These are phyloP conservation scores for Sycobia sp. DNA, from an alignment of 1,140 invertebrate species.

Conservation along the genomic window DNA sequence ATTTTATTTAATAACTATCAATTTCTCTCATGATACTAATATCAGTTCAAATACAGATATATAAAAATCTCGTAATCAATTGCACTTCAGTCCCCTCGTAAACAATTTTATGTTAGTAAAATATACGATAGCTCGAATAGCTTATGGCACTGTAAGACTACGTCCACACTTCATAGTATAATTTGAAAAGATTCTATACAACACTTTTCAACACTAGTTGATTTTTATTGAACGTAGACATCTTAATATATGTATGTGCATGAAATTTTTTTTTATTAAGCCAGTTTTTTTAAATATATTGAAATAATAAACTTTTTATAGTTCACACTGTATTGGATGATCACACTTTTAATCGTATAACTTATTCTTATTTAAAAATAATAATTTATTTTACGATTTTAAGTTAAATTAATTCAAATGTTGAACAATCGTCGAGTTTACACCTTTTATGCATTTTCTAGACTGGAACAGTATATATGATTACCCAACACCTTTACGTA, in stretches of 20 bases:
- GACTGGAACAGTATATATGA: no score
- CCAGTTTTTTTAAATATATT: background rate
- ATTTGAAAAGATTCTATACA: conserved; percentile 7
- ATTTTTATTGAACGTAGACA: conserved; percentile 16
- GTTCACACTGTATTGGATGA: background rate
- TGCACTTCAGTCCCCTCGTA: conserved; percentile 7
- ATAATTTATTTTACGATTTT: no score
- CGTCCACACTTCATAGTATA: background rate
- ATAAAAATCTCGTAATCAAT: conserved; percentile 10
- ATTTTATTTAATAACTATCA: no score
- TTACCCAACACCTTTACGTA: conserved; percentile 39
- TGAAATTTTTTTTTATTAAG: conserved; percentile 1
- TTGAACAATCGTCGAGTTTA: no score
- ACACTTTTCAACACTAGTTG: background rate
- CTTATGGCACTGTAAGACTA: conserved; percentile 12
- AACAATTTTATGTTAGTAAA: background rate
- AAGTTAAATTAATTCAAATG: no score
- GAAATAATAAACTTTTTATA: conserved; percentile 1
- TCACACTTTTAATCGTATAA: background rate
- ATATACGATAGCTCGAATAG: conserved; percentile 5
- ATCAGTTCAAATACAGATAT: background rate
- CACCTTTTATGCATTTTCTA: no score
- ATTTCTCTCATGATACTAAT: background rate
- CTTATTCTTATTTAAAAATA: no score
- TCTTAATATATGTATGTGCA: background rate